Conservation (phyloP, 2,797 vertebrate species). For the Scyliorhinus canicula region DNA sequence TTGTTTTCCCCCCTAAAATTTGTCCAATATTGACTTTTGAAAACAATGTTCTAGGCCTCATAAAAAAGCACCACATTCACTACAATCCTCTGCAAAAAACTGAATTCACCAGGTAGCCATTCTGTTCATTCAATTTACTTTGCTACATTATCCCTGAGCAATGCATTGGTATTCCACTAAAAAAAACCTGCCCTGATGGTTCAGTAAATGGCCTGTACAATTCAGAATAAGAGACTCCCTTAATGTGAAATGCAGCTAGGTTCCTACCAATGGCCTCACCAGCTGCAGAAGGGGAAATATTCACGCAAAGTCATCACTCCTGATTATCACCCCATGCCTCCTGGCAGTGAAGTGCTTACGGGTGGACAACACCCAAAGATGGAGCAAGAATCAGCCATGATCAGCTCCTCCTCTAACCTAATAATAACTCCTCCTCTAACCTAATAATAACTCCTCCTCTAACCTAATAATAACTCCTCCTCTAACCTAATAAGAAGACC, state of each 20-base stretch:
- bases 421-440: too few relatives aligned
- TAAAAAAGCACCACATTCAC: not conserved
- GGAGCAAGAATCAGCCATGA: not conserved
- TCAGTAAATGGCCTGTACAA: not conserved
- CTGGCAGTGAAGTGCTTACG: not conserved
- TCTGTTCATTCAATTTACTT: not conserved
- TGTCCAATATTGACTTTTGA: not conserved
- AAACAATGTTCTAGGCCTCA: not conserved
- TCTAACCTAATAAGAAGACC: too few relatives aligned
- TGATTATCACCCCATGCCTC: not conserved
- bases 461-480: too few relatives aligned
- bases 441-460: too few relatives aligned
- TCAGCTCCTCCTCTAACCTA: too few relatives aligned
- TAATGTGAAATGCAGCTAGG: not conserved
- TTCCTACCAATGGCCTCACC: not conserved
- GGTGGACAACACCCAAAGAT: not conserved
- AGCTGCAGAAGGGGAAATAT: not conserved
- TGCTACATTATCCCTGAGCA: not conserved
- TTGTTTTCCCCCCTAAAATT: not conserved
- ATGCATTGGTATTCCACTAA: not conserved
- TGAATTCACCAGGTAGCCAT: not conserved
- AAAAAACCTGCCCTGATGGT: not conserved
- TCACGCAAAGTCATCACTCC: not conserved
- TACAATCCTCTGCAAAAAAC: not conserved
- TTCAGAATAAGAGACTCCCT: not conserved